Conservation (phyloP, 2,888 invertebrate genomes). For the Dynastes grantii region DNA sequence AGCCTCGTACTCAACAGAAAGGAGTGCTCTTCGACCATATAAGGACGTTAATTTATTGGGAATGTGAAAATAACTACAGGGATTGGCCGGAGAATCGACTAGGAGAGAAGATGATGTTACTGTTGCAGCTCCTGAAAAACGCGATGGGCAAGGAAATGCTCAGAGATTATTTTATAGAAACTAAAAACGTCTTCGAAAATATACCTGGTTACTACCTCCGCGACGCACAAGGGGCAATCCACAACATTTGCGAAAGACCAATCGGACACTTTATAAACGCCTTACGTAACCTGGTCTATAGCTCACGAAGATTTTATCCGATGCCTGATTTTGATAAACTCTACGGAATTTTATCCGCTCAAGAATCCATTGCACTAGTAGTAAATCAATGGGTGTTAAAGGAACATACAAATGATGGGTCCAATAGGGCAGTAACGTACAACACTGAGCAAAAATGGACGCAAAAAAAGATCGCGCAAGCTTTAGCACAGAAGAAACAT, state of each 20-base stretch:
- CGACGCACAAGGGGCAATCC: slow-evolving; percentile 78
- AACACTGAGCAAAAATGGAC: slow-evolving; percentile 55
- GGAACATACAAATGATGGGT: neutral
- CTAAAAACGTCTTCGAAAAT: slow-evolving; percentile 82
- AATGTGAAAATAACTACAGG: slow-evolving; percentile 79
- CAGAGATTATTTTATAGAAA: slow-evolving; percentile 80
- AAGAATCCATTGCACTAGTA: slow-evolving; percentile 29
- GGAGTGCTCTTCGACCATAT: slow-evolving; percentile 82
- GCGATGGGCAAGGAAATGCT: slow-evolving; percentile 77
- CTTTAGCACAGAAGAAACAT: slow-evolving; percentile 11
- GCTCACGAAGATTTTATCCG: slow-evolving; percentile 77
- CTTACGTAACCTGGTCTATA: slow-evolving; percentile 79
- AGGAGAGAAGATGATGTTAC: slow-evolving; percentile 78
- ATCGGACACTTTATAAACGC: slow-evolving; percentile 81
- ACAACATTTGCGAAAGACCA: slow-evolving; percentile 81
- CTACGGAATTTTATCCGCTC: slow-evolving; percentile 58
- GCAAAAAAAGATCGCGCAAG: slow-evolving; percentile 53
- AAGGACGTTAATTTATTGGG: slow-evolving; percentile 83
- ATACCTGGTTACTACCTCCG: slow-evolving; percentile 78
- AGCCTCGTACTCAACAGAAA: slow-evolving; percentile 76
- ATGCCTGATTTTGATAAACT: slow-evolving; percentile 74
- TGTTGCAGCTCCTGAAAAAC: slow-evolving; percentile 77
- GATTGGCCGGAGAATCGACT: slow-evolving; percentile 84
- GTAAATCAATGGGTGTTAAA: slow-evolving; percentile 47
- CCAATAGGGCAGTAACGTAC: slow-evolving; percentile 44